Conservation (phyloP, 2,113 vertebrate genomes). For the Lipotes vexillifer region DNA sequence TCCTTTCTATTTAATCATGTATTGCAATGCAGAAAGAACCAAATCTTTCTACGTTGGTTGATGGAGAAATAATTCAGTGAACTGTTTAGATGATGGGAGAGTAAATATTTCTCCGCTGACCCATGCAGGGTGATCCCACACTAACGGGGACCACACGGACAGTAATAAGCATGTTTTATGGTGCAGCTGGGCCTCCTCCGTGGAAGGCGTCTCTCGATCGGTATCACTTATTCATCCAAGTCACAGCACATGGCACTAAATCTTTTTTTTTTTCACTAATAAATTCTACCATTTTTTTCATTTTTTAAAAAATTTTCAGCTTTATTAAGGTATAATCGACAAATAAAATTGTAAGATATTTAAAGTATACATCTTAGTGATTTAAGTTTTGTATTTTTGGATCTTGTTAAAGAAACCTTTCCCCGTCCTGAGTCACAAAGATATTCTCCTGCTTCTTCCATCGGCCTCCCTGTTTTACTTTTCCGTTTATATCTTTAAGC, state of each 20-base stretch:
- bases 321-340: no score
- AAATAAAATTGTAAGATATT: no score
- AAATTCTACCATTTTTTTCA: no score
- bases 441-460: no score
- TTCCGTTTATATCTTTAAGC: no score
- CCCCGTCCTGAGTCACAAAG: no score
- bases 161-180: background rate
- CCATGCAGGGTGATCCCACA: background rate
- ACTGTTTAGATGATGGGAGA: background rate
- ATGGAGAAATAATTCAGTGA: background rate
- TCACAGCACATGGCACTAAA: background rate
- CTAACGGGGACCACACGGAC: background rate
- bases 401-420: no score
- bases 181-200: background rate
- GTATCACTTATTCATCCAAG: background rate
- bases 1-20: conserved; percentile 28
- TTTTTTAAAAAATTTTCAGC: no score
- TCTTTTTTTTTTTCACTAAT: no score
- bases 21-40: background rate
- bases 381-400: no score
- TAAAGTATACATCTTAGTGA: no score
- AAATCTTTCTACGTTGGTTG: background rate
- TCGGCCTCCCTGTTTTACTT: no score
- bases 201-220: background rate
- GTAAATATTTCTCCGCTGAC: background rate